A percentile compares a stretch with the other conserved stretches of the same genome.
Evolutionary conservation across 2,797 vertebrate species (phyloP).

Genomic region (Brachyalestes nurse): DNA sequence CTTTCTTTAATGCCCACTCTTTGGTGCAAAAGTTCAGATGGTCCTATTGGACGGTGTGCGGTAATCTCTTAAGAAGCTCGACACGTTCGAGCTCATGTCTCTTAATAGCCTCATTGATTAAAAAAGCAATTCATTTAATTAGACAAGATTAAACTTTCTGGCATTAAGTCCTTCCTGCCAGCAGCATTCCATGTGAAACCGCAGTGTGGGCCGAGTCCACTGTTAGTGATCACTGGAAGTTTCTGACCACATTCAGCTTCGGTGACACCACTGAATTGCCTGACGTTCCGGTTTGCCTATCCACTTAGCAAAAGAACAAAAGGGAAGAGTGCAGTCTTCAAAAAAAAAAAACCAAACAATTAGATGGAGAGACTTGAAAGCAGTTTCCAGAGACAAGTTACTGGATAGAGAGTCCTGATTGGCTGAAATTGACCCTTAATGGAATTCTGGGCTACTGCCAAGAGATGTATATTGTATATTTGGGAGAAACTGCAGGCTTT

Average conservation of each 20-base stretch:
- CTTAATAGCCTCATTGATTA: conserved; percentile 59
- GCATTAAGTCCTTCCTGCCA: conserved; percentile 30
- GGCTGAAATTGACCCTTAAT: background rate
- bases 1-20: background rate
- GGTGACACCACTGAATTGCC: no score
- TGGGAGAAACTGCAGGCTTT: conserved; percentile 1
- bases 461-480: background rate
- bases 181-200: background rate
- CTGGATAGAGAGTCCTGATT: background rate
- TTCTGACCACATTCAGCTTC: no score
- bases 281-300: background rate
- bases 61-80: conserved; percentile 55
- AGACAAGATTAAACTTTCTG: conserved; percentile 36
- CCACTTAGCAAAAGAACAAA: background rate
- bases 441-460: background rate
- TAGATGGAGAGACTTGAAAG: background rate
- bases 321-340: background rate
- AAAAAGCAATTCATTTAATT: conserved; percentile 63
- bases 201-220: background rate
- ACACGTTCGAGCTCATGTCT: conserved; percentile 64
- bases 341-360: background rate
- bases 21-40: background rate
- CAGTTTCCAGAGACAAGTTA: background rate
- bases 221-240: background rate
- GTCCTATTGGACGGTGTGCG: conserved; percentile 23